Evolutionary conservation across 2,113 vertebrate genomes (phyloP).

Genomic region (Oreotrochilus melanogaster): DNA sequence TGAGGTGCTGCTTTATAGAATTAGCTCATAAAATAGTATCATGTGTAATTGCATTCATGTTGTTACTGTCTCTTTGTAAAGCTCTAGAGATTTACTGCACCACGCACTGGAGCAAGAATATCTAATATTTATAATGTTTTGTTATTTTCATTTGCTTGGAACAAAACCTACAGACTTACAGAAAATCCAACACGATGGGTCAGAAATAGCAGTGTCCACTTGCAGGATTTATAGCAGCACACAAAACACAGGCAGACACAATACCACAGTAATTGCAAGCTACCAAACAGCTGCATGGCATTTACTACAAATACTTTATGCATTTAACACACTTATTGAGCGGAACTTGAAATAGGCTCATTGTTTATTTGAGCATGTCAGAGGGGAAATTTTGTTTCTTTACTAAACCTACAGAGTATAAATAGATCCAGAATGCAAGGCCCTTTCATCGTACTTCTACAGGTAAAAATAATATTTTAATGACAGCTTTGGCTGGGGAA

Average conservation of each 20-base stretch:
- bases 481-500: neutral
- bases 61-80: slow-evolving; percentile 59
- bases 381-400: neutral
- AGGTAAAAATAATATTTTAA: slow-evolving; percentile 32
- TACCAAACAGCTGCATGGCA: slow-evolving; percentile 67
- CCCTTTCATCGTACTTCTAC: neutral
- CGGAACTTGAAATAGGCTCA: slow-evolving; percentile 48
- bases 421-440: neutral
- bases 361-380: slow-evolving; percentile 48
- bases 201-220: slow-evolving; percentile 63
- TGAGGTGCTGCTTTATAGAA: slow-evolving; percentile 63
- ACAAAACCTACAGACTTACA: slow-evolving; percentile 15
- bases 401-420: neutral
- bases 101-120: slow-evolving; percentile 38
- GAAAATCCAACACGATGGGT: slow-evolving; percentile 30
- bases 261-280: slow-evolving; percentile 44
- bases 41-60: slow-evolving; percentile 59
- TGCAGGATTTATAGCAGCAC: slow-evolving; percentile 34
- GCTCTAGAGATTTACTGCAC: slow-evolving; percentile 64
- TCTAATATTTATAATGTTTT: slow-evolving; percentile 70
- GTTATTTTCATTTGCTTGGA: slow-evolving; percentile 35
- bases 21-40: slow-evolving; percentile 57
- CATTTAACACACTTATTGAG: slow-evolving; percentile 61
- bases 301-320: slow-evolving; percentile 70
- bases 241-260: slow-evolving; percentile 39